Evolutionary conservation across 2,113 vertebrate species (phyloP), one percentile per base, ranked within the genome.

Genomic region (Stomatorhinus ivindoensis): DNA sequence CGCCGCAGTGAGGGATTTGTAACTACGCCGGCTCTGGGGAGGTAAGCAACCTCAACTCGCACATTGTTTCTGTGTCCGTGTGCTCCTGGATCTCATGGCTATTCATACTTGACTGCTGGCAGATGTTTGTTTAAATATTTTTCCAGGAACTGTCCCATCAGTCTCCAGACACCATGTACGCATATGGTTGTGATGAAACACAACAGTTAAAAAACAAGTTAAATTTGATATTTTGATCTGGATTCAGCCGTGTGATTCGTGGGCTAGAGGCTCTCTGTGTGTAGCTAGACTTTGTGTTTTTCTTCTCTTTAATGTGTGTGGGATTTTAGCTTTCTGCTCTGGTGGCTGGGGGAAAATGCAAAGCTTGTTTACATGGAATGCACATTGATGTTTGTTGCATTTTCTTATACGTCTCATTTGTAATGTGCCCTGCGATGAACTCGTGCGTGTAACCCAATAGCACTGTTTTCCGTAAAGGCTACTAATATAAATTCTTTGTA

Each of bases 101-200:
- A 87, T 87, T 27, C 47, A 19, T 53, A 19, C 50, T 87, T 51
- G 46, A 31, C 84, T 17, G 13, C 15, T 53, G 48, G 85, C 50
- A 39, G 48, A 35, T 87, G 85, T 53, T 87, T 87, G 4, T 47
- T 86, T 86, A 47, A 87, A 55, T 55, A 10, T 55, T 55, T 69
- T 87, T 27, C 82, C 50, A 48, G 24, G n/a, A 86, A 51, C 8
- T 55, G 31, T 15, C 85, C 85, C 27, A 15, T 27, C 5, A 39
- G 50, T 39, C 13, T 53, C 48, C 85, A 15, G 35, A 53, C 35
- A 9, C 31, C 13, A 87, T 86, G 48, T 35, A 19, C 84, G 15
- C 84, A 87, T 53, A 31, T 87, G 48, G 10, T 87, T 55, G 50
- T 53, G 50, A 87, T 87, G 44, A 84, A 84, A 53, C 85, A 39